Base-by-base conservation (phyloP, 2,113 vertebrate genomes). In the Raja brachyura region DNA sequence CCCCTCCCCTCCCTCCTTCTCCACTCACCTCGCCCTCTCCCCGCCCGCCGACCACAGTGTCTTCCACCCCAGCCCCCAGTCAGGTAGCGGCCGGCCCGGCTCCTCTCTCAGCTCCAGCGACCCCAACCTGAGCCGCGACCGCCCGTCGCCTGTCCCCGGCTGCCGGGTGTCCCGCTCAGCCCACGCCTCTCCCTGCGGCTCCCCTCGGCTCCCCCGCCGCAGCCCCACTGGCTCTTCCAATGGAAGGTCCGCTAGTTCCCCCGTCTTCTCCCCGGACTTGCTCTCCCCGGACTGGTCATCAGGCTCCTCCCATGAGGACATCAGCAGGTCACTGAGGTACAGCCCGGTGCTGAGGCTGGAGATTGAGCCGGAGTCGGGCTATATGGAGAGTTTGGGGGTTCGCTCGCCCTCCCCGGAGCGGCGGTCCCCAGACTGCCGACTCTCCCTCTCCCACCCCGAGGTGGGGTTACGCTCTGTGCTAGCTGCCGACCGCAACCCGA, bases 161-260 rank as follows among this genome's bases (percentile, higher is more conserved):
- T 48, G 39, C 39, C 3, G 39, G 39, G 39, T 48, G 39, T 48
- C 39, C 39, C 31, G 25, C 25, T 61, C 81, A 28, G 11, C 9
- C 25, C 33, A 6, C 66, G 54, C 4, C 8, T 0, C 0, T 1
- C 68, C 33, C 1, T 4, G 39, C 16, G 0, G 3, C 20, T 92
- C 7, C 0, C 66, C 90, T 10, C 2, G 11, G 3, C 39, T 11
- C 33, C 3, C 28, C 0, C 9, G 0, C 7, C 66, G 4, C 33
- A 2, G 4, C 59, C 13, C 1, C 0, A 4, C 5, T 0, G 28
- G 2, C 8, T 73, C 33, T 9, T 4, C 13, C 28, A 0, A 18
- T 1, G 18, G 8, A 1, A 9, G 0, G 0, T 4, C 4, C n/a
- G 7, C 5, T 16, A 5, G 3, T 59, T 86, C 25, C 28, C 20